Conservation (phyloP, 2,888 invertebrate genomes). For the Cecidostiba fungosa region DNA sequence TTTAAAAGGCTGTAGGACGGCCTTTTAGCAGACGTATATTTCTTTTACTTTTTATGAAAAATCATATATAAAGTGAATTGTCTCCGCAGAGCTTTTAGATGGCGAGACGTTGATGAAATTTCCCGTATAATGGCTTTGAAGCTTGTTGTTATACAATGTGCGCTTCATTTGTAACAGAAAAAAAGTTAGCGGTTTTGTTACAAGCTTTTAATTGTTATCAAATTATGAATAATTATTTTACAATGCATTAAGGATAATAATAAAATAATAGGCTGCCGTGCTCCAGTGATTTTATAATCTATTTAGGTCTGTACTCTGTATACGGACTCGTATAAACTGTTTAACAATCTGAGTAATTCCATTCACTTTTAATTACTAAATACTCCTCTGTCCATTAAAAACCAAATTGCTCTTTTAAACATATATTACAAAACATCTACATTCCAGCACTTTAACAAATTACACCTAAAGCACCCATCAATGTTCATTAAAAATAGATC, state of each 20-base stretch:
- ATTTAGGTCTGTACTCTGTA: too few species aligned
- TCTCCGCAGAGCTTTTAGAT: background rate
- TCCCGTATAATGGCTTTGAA: background rate
- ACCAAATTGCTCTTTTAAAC: too few species aligned
- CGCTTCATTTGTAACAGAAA: background rate
- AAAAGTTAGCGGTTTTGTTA: background rate
- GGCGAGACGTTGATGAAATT: background rate
- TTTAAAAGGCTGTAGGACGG: background rate
- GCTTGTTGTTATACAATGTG: background rate
- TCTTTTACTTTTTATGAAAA: background rate
- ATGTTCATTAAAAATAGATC: background rate
- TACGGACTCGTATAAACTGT: too few species aligned
- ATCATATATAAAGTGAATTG: background rate
- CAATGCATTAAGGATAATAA: background rate
- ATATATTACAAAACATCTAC: background rate
- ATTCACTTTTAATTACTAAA: too few species aligned
- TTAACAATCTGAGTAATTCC: too few species aligned
- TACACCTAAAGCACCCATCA: background rate
- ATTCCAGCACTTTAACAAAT: background rate
- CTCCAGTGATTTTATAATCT: too few species aligned
- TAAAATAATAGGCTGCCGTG: background rate
- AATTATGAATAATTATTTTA: too few species aligned
- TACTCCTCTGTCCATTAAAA: background rate
- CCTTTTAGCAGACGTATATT: background rate
- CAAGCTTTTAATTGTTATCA: too few species aligned